Conservation (phyloP, 2,797 vertebrate species). For the Clarias laeviceps region DNA sequence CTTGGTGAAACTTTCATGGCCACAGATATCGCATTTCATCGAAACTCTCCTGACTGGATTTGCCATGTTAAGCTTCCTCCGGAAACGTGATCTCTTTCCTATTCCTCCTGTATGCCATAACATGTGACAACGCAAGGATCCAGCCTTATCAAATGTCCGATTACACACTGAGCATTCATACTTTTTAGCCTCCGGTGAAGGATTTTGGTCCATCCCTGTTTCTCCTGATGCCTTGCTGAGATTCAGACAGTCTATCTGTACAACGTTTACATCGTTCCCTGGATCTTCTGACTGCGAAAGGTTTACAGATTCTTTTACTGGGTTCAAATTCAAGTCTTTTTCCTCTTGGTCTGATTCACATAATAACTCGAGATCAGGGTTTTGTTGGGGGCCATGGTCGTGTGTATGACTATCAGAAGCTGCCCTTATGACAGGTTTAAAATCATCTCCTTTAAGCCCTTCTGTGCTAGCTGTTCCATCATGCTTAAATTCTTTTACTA, state of each 20-base stretch:
- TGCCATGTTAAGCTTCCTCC: constrained; percentile 45
- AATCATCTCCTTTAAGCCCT: constrained; percentile 67
- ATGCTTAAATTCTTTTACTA: constrained; percentile 43
- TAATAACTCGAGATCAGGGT: constrained; percentile 72
- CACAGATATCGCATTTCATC: constrained; percentile 64
- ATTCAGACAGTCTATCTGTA: constrained; percentile 72
- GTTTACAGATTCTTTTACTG: constrained; percentile 26
- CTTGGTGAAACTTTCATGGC: constrained; percentile 62
- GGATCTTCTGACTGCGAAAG: constrained; percentile 57
- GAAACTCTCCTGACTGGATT: constrained; percentile 21
- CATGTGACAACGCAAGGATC: constrained; percentile 74
- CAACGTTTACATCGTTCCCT: constrained; percentile 74
- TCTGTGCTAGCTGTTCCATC: constrained; percentile 61
- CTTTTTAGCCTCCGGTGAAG: constrained; percentile 46
- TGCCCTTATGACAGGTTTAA: constrained; percentile 73
- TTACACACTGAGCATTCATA: constrained; percentile 75
- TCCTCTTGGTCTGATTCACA: constrained; percentile 76
- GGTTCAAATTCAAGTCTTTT: constrained; percentile 52
- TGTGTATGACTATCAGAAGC: constrained; percentile 61
- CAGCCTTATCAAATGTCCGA: constrained; percentile 71
- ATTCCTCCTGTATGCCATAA: constrained; percentile 72
- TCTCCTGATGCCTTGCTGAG: constrained; percentile 45
- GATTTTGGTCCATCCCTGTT: constrained; percentile 8
- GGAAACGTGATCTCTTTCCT: constrained; percentile 60
- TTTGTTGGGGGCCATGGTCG: constrained; percentile 60